Evolutionary conservation across 2,888 invertebrate genomes (phyloP).

Genomic region (Chrysolina haemoptera): DNA sequence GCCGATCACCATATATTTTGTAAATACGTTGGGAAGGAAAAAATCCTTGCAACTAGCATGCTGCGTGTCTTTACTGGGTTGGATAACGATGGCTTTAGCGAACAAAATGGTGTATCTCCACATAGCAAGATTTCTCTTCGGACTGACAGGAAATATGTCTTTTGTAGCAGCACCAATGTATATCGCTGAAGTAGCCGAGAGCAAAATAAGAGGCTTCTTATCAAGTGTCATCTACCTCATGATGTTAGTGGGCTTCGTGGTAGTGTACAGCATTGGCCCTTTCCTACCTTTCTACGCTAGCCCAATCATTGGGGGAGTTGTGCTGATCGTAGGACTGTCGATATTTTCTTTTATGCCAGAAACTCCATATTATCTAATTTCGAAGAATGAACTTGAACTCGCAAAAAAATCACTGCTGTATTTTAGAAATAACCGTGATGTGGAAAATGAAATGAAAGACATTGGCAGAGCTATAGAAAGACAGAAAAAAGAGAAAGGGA

Average conservation of each 20-base stretch:
- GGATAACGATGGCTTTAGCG: conserved; percentile 62
- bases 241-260: conserved; percentile 64
- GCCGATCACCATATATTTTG: conserved; percentile 61
- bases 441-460: conserved; percentile 63
- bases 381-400: conserved; percentile 58
- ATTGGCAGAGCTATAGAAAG: conserved; percentile 62
- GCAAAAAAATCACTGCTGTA: conserved; percentile 61
- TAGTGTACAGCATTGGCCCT: conserved; percentile 60
- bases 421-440: conserved; percentile 57
- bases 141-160: conserved; percentile 30
- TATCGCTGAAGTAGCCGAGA: conserved; percentile 66
- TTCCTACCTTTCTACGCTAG: conserved; percentile 63
- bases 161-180: conserved; percentile 64
- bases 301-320: conserved; percentile 61
- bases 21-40: conserved; percentile 61
- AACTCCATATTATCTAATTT: conserved; percentile 64
- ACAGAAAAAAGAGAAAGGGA: conserved; percentile 62
- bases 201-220: conserved; percentile 64
- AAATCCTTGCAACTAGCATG: conserved; percentile 62
- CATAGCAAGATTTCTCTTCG: conserved; percentile 59
- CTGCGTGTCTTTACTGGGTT: conserved; percentile 59
- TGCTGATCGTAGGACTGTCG: conserved; percentile 59
- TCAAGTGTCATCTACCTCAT: conserved; percentile 65
- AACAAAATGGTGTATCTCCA: conserved; percentile 57
- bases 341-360: conserved; percentile 66